Conservation (phyloP, 2,888 invertebrate species). For the Drosophila seclusa region DNA sequence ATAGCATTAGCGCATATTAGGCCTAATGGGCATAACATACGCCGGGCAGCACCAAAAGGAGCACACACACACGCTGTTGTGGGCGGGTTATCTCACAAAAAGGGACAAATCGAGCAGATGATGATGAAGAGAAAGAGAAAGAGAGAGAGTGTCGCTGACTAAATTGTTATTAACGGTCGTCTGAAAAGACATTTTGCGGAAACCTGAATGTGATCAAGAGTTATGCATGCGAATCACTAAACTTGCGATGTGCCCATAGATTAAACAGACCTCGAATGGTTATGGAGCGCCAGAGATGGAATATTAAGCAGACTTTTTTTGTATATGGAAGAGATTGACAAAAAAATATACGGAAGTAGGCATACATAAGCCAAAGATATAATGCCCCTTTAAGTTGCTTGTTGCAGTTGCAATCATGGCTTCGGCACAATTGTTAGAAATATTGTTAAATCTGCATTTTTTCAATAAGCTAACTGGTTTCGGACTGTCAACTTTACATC, state of each 20-base stretch:
- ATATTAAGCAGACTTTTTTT: not conserved
- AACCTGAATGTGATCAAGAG: slow-evolving; percentile 50
- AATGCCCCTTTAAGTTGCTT: not conserved
- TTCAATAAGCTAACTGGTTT: not conserved
- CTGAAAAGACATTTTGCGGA: slow-evolving; percentile 20
- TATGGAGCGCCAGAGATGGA: not conserved
- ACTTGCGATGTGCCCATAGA: not conserved
- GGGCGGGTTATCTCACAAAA: slow-evolving; percentile 2
- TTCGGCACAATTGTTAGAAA: not conserved
- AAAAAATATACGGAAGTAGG: not conserved
- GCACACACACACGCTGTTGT: not conserved
- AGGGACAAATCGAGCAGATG: slow-evolving; percentile 10
- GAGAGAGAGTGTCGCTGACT: not conserved
- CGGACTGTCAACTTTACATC: not conserved
- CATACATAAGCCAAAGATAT: not conserved
- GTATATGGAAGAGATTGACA: not conserved
- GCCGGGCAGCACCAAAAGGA: slow-evolving; percentile 29
- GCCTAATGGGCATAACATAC: slow-evolving; percentile 75
- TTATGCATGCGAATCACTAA: slow-evolving; percentile 36
- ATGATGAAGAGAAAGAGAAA: not conserved
- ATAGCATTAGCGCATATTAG: slow-evolving; percentile 78
- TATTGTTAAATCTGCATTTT: not conserved
- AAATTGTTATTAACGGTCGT: slow-evolving; percentile 65
- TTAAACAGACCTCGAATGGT: slow-evolving; percentile 15
- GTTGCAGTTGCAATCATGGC: not conserved